These are phyloP conservation scores for Cerastoderma edule DNA, from an alignment of 2,888 invertebrate species.

Conservation along the genomic window DNA sequence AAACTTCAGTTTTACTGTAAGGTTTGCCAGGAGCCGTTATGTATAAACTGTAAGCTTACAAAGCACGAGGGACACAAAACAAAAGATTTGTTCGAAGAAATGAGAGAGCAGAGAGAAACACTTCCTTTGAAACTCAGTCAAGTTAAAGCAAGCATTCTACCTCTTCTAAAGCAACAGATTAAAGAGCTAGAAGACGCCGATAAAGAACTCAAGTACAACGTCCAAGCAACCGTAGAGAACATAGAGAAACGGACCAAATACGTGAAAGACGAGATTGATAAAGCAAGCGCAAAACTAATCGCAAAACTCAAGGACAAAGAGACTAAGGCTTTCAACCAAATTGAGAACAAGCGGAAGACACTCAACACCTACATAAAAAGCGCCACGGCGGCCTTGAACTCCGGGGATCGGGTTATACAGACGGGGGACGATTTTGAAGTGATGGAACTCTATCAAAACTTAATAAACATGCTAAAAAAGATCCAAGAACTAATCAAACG, in stretches of 20 bases:
- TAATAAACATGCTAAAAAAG: constrained; percentile 42
- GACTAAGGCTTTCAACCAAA: constrained; percentile 29
- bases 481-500: constrained; percentile 48
- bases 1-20: constrained; percentile 58
- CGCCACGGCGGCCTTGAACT: constrained; percentile 45
- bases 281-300: constrained; percentile 46
- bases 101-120: constrained; percentile 49
- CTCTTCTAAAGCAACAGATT: constrained; percentile 53
- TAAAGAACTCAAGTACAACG: constrained; percentile 41
- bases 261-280: constrained; percentile 56
- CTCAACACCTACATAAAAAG: constrained; percentile 39
- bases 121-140: constrained; percentile 54
- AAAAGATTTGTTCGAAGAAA: constrained; percentile 51
- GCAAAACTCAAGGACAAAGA: constrained; percentile 48
- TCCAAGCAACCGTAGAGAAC: constrained; percentile 51
- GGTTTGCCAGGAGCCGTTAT: constrained; percentile 48
- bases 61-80: constrained; percentile 62
- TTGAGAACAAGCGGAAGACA: constrained; percentile 38
- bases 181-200: constrained; percentile 52
- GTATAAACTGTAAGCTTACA: constrained; percentile 58
- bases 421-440: constrained; percentile 57
- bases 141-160: constrained; percentile 52
- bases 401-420: constrained; percentile 52
- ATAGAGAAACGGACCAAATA: constrained; percentile 48
- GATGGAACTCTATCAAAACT: constrained; percentile 57